Base-by-base conservation (phyloP, 2,797 vertebrate species). In the Onychomys torridus region DNA sequence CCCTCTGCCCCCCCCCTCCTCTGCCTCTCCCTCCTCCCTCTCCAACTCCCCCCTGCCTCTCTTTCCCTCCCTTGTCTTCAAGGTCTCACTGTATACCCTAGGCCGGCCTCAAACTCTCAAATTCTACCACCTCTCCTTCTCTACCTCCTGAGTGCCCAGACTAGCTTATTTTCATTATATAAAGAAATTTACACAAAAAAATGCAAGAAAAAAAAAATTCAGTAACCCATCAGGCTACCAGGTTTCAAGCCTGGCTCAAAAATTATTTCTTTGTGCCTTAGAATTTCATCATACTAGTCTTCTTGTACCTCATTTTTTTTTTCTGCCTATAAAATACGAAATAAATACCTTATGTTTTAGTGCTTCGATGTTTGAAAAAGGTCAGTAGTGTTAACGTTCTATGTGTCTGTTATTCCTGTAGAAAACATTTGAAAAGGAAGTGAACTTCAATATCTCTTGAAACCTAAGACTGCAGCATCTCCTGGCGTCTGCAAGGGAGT, bases 221-320 rank as follows among this genome's bases (percentile, higher is more conserved):
- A 59, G 0, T 40, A 8, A 37, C 23, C 55, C 12, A 82, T 82
- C 19, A 82, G 55, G 52, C 55, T 40, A 4, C 79, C 27, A 17
- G 14, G 37, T 83, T 83, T 61, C 37, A 61, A 63, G 8, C 37
- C 37, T 83, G 57, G 37, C 59, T 63, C 37, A 43, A 84, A 69
- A 69, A n/a, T 86, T 16, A 25, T 52, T 86, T 19, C 17, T 49
- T 14, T 85, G 21, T 85, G 40, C 63, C 19, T 85, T 85, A 1
- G 43, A 85, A 13, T 46, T 46, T 85, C 23, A 25, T 10, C 11
- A 16, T 67, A n/a, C 40, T 34, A 5, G 43, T 71, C 27, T 19
- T 85, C 92, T n/a, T 40, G 9, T 94, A 55, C 13, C 3, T 91
- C 14, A 3, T n/a, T 83, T 94, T 69, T 17, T 95, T n/a, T 95